Evolutionary conservation across 2,797 vertebrate species (phyloP), one percentile per base, ranked within the genome.

Genomic region (Pelodytes ibericus): DNA sequence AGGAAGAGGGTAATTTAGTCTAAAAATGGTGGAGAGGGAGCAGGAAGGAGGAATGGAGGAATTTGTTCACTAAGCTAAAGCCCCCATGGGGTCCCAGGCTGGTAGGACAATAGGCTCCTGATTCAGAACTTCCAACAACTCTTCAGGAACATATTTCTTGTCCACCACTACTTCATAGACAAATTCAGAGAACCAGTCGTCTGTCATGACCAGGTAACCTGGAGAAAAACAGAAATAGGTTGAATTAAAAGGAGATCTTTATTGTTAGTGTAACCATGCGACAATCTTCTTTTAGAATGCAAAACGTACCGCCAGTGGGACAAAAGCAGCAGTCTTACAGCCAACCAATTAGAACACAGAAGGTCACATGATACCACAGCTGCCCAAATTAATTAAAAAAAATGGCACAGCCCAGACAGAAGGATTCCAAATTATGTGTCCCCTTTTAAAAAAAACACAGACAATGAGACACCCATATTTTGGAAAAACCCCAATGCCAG

Each of bases 191-290:
- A 98, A 99, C 98, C 98, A 99, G 7, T 98, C 96, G 0, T 99
- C 97, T 0, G 96, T 96, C 96, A 99, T 99, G 88, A 97, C 94
- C 78, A 99, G 93, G 92, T 99, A 99, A 82, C 98, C 98, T 99
- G 84, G 33, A 27, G 73, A 62, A 1, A 10, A 15, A 24, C 0
- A 81, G 22, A 61, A 61, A 56, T 8, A 27, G 0, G 0, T 5
- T 44, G 62, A 64, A 29, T 11, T 36, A 5, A 22, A 58, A 58
- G 10, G 24, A 24, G 56, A 58, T n/a, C n/a, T n/a, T n/a, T n/a
- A n/a, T n/a, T n/a, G n/a, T n/a, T n/a, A n/a, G n/a, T n/a, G n/a
- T n/a, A n/a, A n/a, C n/a, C n/a, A n/a, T n/a, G n/a, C n/a, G n/a
- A n/a, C n/a, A n/a, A n/a, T n/a, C n/a, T n/a, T n/a, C n/a, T n/a